These are phyloP conservation scores for human DNA, from an alignment of 2,113 vertebrate species.

Conservation along the genomic window GRCh38 chr1:111899001-111899500, in stretches of 20 bases:
- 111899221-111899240: not conserved
- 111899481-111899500: not conserved
- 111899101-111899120: not conserved
- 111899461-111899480: not conserved
- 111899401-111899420: not conserved
- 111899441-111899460: fast-evolving
- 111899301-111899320: not conserved
- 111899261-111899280: not conserved
- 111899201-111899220: not conserved
- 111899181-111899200: not conserved
- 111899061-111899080: not conserved
- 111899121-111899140: no score
- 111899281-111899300: fast-evolving
- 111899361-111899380: not conserved
- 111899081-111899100: not conserved
- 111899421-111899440: not conserved
- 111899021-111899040: not conserved
- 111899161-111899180: not conserved
- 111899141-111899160: not conserved
- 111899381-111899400: not conserved
- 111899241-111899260: no score
- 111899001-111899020: no score
- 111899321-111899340: not conserved
- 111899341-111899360: no score
- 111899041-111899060: not conserved